These are phyloP conservation scores for Chlorocebus sabaeus DNA, from an alignment of 2,113 vertebrate species.

Conservation along the genomic window DNA sequence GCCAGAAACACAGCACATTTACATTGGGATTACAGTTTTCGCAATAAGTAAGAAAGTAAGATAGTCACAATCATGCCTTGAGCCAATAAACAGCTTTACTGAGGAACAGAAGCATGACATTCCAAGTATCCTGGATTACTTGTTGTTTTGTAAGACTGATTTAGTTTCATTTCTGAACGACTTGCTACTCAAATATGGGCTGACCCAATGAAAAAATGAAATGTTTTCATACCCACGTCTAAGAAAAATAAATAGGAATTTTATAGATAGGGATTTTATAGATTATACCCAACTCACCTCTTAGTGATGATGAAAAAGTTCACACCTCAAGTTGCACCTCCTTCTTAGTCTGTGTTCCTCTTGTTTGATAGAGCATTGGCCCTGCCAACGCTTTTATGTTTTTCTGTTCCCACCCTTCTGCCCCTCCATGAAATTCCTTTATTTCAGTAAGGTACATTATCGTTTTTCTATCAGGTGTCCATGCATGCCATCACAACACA, in stretches of 20 bases:
- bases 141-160: background rate
- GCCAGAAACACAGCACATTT: background rate
- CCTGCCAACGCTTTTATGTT: background rate
- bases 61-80: background rate
- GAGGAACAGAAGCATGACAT: background rate
- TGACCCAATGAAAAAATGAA: background rate
- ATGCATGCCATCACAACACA: constrained; percentile 69
- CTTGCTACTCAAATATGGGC: background rate
- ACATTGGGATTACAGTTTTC: background rate
- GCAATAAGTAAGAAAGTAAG: background rate
- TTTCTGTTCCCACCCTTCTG: background rate
- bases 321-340: background rate
- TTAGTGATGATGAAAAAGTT: background rate
- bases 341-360: background rate
- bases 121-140: background rate
- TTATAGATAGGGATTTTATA: background rate
- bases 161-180: background rate
- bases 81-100: background rate
- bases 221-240: background rate
- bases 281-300: constrained; percentile 50
- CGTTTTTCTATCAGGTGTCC: constrained; percentile 24
- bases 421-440: background rate
- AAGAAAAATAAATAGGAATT: background rate
- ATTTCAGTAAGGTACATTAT: background rate
- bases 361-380: background rate